These are phyloP conservation scores for Bombus balteatus DNA, from an alignment of 1,140 invertebrate genomes.

Conservation along the genomic window DNA sequence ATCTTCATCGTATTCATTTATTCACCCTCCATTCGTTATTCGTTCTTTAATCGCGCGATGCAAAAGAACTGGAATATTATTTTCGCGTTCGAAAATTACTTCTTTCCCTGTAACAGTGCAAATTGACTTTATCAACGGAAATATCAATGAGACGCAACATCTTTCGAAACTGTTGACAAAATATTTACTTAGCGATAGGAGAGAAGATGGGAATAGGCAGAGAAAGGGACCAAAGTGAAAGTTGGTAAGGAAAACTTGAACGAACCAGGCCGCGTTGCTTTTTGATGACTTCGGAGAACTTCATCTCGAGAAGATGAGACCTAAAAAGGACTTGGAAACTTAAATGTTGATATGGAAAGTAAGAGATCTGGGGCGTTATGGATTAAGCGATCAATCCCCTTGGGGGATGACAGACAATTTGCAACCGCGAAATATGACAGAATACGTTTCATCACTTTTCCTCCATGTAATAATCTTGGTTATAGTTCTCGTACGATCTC, in stretches of 20 bases:
- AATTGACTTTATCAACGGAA: constrained; percentile 20
- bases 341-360: constrained; percentile 66
- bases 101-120: neutral
- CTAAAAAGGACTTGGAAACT: constrained; percentile 66
- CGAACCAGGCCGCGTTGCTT: constrained; percentile 65
- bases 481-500: neutral
- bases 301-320: constrained; percentile 57
- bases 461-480: neutral
- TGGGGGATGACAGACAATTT: constrained; percentile 44
- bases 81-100: constrained; percentile 11
- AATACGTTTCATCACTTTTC: constrained; percentile 15
- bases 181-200: constrained; percentile 56
- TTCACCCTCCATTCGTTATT: neutral
- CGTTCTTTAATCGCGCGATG: neutral
- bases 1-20: neutral
- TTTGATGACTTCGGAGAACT: constrained; percentile 66
- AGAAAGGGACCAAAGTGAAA: constrained; percentile 64
- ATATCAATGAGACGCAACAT: constrained; percentile 40
- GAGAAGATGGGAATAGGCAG: constrained; percentile 44
- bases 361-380: constrained; percentile 56
- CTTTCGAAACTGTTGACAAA: constrained; percentile 60
- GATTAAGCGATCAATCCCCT: constrained; percentile 65
- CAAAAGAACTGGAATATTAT: neutral
- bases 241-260: constrained; percentile 65
- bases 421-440: neutral